These are phyloP conservation scores for Pristis pectinata DNA, from an alignment of 2,797 vertebrate genomes.

Conservation along the genomic window DNA sequence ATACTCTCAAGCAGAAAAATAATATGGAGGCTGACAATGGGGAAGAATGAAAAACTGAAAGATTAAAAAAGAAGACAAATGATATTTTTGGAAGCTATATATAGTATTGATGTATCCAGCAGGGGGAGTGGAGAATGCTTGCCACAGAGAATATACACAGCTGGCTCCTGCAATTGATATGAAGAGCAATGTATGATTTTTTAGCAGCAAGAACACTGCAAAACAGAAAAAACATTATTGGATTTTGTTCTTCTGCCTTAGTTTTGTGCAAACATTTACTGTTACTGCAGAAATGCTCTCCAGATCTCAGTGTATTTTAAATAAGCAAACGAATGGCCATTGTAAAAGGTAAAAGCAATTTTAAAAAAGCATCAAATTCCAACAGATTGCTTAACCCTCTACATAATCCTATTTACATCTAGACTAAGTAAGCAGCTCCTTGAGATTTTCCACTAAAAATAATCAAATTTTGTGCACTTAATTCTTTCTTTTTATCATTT, in stretches of 20 bases:
- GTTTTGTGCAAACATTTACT: background rate
- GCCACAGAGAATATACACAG: background rate
- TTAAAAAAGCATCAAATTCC: background rate
- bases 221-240: background rate
- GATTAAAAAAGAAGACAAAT: too few species aligned
- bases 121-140: background rate
- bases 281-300: background rate
- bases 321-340: too few species aligned
- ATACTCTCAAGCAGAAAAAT: background rate
- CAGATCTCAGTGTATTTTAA: background rate
- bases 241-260: background rate
- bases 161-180: background rate
- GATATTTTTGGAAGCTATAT: background rate
- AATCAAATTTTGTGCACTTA: background rate
- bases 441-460: background rate
- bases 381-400: background rate
- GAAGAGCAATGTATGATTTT: background rate
- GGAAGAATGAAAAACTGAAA: background rate
- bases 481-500: background rate
- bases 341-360: background rate
- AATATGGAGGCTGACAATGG: background rate
- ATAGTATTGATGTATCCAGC: background rate
- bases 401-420: background rate
- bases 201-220: background rate
- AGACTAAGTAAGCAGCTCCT: too few species aligned